Evolutionary conservation across 2,797 vertebrate species (phyloP), one percentile per base, ranked within the genome.

Genomic region (Myotis myotis): DNA sequence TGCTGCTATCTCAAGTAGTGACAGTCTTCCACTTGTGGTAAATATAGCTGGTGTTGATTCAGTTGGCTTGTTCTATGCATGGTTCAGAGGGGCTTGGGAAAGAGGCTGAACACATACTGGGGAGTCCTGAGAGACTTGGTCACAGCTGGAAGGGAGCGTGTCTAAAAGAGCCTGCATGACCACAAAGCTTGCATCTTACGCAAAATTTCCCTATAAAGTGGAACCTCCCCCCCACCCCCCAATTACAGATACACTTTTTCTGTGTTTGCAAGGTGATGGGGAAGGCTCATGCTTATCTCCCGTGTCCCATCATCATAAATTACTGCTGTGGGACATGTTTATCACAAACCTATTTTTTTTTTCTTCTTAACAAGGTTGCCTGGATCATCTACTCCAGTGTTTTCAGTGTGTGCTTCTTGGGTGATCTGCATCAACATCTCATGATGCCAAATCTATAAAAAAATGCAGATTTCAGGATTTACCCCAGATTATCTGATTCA

Each of bases 31-130:
- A 83, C 64, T 96, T 80, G 95, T 47, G 93, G 81, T 97, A 97
- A 97, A 96, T 96, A 97, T 92, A 96, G 92, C 85, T 88, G 13
- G 0, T 96, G 96, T 97, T 94, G 88, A 95, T 66, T 94, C 91
- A 85, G 90, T 97, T 94, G 96, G 88, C 74, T 82, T 90, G 47
- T 93, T 78, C 70, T 66, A 33, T 23, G 95, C 94, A 92, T 93
- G 96, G 95, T 86, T 74, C 74, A 76, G 28, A 82, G 91, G 68
- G 72, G 78, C 94, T 94, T 95, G 94, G 88, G 68, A 94, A 95
- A 96, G 79, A 95, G 85, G 51, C 78, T 85, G 74, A 92, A 79
- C 82, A 75, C 0, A 0, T 53, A 28, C 38, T 3, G 76, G 47
- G 47, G 55, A n/a, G 90, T 95, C 95, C 94, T 88, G 74, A 51